phyloP scores from a whole-genome alignment of 2,888 invertebrate species.

The Lampropteryx suffumata region DNA sequence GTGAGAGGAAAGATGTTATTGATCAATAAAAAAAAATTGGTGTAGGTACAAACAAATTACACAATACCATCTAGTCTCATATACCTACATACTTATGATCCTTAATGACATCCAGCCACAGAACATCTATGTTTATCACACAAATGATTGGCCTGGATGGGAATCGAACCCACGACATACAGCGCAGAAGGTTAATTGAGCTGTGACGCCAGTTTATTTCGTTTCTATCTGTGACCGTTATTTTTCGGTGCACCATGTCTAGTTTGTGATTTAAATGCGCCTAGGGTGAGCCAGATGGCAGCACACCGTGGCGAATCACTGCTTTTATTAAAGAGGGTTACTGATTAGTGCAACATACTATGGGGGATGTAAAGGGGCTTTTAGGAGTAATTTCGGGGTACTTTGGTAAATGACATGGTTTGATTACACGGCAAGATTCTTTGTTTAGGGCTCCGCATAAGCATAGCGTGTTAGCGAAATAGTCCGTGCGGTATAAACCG shows the following conservation, averaged over 20 bases:
- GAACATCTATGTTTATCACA: no score
- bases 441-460: slow-evolving; percentile 1
- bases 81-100: no score
- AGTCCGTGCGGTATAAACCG: no score
- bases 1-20: no score
- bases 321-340: slow-evolving; percentile 33
- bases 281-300: slow-evolving; percentile 44
- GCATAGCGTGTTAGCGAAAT: neutral
- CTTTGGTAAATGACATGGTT: slow-evolving; percentile 10
- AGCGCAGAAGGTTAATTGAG: no score
- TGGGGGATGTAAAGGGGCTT: slow-evolving; percentile 17
- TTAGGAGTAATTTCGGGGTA: slow-evolving; percentile 19
- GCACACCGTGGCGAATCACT: slow-evolving; percentile 32
- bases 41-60: no score
- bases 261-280: slow-evolving; percentile 50
- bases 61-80: no score
- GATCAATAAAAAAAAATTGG: no score
- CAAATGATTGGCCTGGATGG: no score
- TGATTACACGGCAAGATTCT: neutral
- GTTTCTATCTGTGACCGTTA: neutral
- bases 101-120: no score
- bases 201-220: no score
- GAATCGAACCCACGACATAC: no score
- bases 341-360: slow-evolving; percentile 18
- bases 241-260: slow-evolving; percentile 8